Percentiles rank a stretch among this genome's conserved stretches.
Evolutionary conservation across 1,140 invertebrate species (phyloP).

Genomic region (Orius insidiosus): DNA sequence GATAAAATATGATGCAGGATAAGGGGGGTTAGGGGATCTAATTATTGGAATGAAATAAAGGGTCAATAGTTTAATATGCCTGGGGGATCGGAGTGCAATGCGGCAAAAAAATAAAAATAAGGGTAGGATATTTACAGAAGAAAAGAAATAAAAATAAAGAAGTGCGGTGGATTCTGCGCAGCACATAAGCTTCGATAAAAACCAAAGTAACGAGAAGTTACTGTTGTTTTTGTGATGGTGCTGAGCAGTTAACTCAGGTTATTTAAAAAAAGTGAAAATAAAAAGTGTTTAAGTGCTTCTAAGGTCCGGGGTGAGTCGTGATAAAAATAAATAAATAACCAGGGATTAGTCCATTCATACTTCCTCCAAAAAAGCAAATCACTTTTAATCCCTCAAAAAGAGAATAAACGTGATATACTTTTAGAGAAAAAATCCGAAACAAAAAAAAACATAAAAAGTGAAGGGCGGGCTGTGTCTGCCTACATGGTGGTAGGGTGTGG

Average conservation of each 20-base stretch:
- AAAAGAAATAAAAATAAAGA: neutral
- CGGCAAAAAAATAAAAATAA: constrained; percentile 1
- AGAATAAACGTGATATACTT: constrained; percentile 3
- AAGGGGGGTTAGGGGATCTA: neutral
- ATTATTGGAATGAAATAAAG: no score
- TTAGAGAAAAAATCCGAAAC: neutral
- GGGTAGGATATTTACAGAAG: neutral
- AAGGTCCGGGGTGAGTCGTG: neutral
- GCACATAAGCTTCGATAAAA: neutral
- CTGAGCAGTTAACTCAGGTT: no score
- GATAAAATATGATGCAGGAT: no score
- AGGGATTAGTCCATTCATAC: neutral
- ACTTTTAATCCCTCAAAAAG: neutral
- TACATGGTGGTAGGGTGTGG: constrained; percentile 22
- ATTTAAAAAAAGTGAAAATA: neutral
- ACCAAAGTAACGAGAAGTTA: no score
- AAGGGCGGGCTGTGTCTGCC: constrained; percentile 11
- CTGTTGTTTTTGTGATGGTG: no score
- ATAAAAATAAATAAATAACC: neutral
- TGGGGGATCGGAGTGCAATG: constrained; percentile 8
- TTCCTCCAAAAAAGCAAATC: neutral
- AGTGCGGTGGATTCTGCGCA: constrained; percentile 1
- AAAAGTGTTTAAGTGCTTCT: neutral
- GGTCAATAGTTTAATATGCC: neutral
- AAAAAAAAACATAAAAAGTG: neutral